Evolutionary conservation across 2,113 vertebrate genomes (phyloP), one percentile per base, ranked within the genome.

Genomic region (Mormyrus iriodes): DNA sequence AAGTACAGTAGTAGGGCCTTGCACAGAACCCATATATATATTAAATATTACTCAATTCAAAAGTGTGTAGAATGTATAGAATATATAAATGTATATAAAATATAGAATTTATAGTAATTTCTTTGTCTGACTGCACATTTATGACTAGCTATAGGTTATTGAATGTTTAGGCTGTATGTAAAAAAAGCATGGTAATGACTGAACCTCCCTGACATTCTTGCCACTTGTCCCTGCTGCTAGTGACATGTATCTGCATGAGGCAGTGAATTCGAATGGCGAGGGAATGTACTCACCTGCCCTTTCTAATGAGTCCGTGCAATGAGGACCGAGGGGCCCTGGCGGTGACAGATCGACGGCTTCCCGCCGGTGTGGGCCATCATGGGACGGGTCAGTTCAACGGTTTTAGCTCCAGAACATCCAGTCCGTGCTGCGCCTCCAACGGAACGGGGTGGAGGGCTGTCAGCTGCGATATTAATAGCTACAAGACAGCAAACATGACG

Each of bases 381-480:
- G 24, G 52, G 17, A 48, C 79, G 17, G n/a, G 19, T 46, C 24
- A 31, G 12, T n/a, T 53, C 31, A 19, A 44, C 79, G n/a, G 31
- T 6, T 48, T 85, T 17, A 5, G 24, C 35, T 85, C 21, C 49
- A 61, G 79, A 24, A 58, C n/a, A 9, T 13, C 13, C 39, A 85
- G 88, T 13, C 76, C 13, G 10, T 12, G 12, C 35, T 9, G 39
- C 0, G 15, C 53, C 42, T 85, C 52, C 12, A 9, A 79, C 49
- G 35, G 21, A 82, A 53, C 27, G 9, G 84, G 31, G 21, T 7
- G n/a, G n/a, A 48, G 42, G 21, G 31, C 44, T n/a, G 35, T 85
- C 88, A 58, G 79, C 88, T 19, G 35, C 42, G 10, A 65, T 85
- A 85, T 89, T 89, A 65, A 83, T 49, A 83, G 76, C n/a, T 42